Evolutionary conservation across 2,113 vertebrate genomes (phyloP).

Genomic region (Rhinichthys klamathensis): DNA sequence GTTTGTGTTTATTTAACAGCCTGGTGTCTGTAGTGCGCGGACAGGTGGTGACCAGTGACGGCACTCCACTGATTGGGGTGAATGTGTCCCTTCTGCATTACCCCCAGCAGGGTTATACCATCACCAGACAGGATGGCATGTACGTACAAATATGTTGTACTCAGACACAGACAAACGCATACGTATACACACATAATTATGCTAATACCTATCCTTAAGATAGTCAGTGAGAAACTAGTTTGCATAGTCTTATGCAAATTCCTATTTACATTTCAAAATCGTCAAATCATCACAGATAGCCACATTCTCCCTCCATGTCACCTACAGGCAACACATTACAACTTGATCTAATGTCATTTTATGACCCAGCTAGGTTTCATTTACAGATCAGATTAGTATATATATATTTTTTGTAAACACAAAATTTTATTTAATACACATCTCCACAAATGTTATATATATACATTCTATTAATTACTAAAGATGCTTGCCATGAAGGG

Average conservation of each 20-base stretch:
- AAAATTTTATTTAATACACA: neutral
- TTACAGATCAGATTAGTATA: neutral
- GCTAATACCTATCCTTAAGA: conserved; percentile 22
- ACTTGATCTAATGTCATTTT: neutral
- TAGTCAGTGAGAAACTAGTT: conserved; percentile 25
- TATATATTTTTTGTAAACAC: neutral
- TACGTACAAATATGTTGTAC: conserved; percentile 70
- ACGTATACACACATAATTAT: conserved; percentile 43
- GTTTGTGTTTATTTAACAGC: conserved; percentile 70
- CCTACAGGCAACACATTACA: conserved; percentile 1
- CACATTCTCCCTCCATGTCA: conserved; percentile 36
- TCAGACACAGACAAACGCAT: conserved; percentile 27
- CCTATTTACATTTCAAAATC: neutral
- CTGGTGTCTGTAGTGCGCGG: conserved; percentile 94
- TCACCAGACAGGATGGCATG: conserved; percentile 98
- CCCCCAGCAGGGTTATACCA: conserved; percentile 89
- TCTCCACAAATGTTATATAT: too few species aligned
- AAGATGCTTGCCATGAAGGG: too few species aligned
- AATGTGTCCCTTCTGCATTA: conserved; percentile 97
- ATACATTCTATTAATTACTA: too few species aligned
- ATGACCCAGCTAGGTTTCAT: neutral
- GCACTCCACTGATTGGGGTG: conserved; percentile 96
- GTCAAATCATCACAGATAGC: neutral
- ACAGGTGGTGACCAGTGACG: conserved; percentile 95
- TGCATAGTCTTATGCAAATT: conserved; percentile 39